Evolutionary conservation across 1,140 invertebrate genomes (phyloP).

Genomic region (Oscheius sp.): DNA sequence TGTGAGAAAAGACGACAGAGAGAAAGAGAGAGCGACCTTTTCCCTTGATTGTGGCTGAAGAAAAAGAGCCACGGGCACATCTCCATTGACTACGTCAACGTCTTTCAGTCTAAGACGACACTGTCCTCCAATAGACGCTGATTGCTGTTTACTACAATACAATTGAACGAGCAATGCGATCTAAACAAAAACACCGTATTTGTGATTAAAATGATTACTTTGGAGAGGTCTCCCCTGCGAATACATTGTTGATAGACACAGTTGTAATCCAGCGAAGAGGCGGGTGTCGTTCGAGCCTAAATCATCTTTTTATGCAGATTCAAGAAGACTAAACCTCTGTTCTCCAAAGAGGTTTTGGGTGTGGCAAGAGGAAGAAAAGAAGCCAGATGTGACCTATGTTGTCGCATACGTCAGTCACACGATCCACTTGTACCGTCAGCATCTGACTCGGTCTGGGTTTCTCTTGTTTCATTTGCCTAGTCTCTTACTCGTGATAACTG

Average conservation of each 20-base stretch:
- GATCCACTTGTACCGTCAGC: neutral
- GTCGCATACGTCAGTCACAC: neutral
- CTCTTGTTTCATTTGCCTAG: neutral
- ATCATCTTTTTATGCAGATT: no score
- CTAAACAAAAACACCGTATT: neutral
- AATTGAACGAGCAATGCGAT: neutral
- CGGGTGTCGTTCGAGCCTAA: neutral
- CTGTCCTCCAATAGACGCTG: neutral
- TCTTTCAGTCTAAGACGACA: neutral
- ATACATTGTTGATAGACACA: slow-evolving; percentile 8
- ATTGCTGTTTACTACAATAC: neutral
- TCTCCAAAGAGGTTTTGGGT: neutral
- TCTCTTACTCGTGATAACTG: neutral
- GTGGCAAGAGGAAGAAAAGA: neutral
- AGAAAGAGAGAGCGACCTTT: no score
- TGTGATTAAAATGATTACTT: neutral
- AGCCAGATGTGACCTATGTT: neutral
- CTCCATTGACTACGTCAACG: neutral
- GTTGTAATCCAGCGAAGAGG: neutral
- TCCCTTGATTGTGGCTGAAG: no score
- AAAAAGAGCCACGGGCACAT: no score
- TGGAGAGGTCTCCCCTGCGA: neutral
- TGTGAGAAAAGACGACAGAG: no score
- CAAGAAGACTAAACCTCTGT: no score
- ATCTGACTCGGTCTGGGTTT: neutral